A percentile compares a stretch with the other conserved stretches of the same genome.
Conservation (phyloP, 1,140 invertebrate species). For the Drosophila eugracilis region DNA sequence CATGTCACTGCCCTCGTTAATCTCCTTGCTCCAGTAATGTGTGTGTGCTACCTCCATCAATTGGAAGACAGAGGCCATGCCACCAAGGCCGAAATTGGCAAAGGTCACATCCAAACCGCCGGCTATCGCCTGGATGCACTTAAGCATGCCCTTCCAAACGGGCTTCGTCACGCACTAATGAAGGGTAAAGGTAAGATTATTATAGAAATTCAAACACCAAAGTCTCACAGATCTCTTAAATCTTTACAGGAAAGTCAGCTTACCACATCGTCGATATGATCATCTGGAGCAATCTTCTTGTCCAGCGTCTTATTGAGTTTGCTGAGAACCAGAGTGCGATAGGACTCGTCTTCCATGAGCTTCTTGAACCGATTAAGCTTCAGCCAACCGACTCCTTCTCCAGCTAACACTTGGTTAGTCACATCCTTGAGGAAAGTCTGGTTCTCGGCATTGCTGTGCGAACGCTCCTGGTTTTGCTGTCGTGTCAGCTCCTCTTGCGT, state of each 20-base stretch:
- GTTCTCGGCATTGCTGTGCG: slow-evolving; percentile 92
- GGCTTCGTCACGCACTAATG: slow-evolving; percentile 94
- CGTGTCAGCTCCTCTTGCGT: slow-evolving; percentile 88
- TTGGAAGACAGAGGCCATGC: slow-evolving; percentile 98
- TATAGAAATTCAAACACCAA: neutral
- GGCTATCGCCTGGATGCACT: slow-evolving; percentile 94
- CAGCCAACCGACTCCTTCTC: slow-evolving; percentile 98
- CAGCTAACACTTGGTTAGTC: slow-evolving; percentile 95
- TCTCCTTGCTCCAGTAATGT: slow-evolving; percentile 98
- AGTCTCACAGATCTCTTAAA: too few relatives aligned
- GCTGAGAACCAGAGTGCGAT: slow-evolving; percentile 97
- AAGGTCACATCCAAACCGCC: slow-evolving; percentile 97
- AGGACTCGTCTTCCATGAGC: slow-evolving; percentile 99
- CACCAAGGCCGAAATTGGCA: slow-evolving; percentile 96
- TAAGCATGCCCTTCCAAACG: slow-evolving; percentile 98
- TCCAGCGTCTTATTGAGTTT: slow-evolving; percentile 98
- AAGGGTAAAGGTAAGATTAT: slow-evolving; percentile 19
- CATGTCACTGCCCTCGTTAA: slow-evolving; percentile 87
- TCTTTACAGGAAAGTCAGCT: slow-evolving; percentile 83
- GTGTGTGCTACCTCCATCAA: slow-evolving; percentile 99
- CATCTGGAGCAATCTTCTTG: slow-evolving; percentile 96
- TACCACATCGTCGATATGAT: slow-evolving; percentile 99
- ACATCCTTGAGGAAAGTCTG: slow-evolving; percentile 95
- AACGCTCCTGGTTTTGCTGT: slow-evolving; percentile 88
- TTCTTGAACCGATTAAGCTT: slow-evolving; percentile 97